A percentile compares a stretch with the other conserved stretches of the same genome.
Evolutionary conservation across 64 coral and sea anemone species (phyloP).

Genomic region (Exaiptasia diaphana): DNA sequence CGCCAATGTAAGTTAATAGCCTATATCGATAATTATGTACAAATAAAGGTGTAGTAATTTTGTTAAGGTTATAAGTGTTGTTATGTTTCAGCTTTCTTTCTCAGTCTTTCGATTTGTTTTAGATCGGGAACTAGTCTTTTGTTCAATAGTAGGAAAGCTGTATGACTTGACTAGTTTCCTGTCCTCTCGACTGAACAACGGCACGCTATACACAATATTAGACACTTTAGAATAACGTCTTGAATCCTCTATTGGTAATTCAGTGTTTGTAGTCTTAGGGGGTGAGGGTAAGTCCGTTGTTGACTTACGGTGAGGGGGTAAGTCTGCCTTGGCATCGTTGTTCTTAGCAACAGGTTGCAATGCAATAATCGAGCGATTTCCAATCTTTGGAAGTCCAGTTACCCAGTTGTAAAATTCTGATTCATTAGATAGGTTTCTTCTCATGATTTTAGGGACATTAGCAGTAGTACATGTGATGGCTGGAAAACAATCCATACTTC

Average conservation of each 20-base stretch:
- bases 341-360: background rate
- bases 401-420: constrained; percentile 47
- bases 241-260: background rate
- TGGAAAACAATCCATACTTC: background rate
- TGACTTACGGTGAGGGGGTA: no score
- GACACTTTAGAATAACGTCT: constrained; percentile 17
- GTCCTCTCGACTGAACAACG: constrained; percentile 6
- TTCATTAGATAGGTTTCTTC: constrained; percentile 27
- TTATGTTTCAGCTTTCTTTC: background rate
- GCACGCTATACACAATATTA: constrained; percentile 41
- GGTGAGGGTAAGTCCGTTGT: no score
- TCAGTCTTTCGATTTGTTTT: no score
- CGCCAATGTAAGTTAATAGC: no score
- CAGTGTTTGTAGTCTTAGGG: background rate
- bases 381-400: constrained; percentile 30
- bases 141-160: background rate
- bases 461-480: constrained; percentile 26
- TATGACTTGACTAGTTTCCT: background rate
- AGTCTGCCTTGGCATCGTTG: background rate
- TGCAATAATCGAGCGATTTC: background rate
- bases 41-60: no score
- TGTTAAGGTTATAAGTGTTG: no score
- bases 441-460: constrained; percentile 48
- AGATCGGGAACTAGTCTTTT: no score
- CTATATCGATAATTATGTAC: no score